Evolutionary conservation across 2,888 invertebrate genomes (phyloP), one percentile per base, ranked within the genome.

Genomic region (Chouioia cunea): DNA sequence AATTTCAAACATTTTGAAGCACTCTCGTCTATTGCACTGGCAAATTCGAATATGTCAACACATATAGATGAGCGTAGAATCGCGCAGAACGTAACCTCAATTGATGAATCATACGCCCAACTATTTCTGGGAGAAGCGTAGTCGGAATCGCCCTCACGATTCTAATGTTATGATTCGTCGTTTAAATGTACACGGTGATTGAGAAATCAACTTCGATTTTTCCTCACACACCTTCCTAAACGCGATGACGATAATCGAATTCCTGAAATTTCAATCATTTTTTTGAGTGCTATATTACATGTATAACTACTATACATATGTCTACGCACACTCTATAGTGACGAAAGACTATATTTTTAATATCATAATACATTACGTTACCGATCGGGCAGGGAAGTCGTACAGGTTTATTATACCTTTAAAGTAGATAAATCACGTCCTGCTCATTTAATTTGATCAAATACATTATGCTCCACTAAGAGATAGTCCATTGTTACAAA

Each of bases 51-150:
- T 44, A 70, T 70, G 70, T 70, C 70, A 70, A 70, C 60, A 36
- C 10, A 36, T 12, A n/a, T 12, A 70, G 16, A 23, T 46, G 10
- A 27, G 36, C 18, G 22, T n/a, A 57, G 22, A 56, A 60, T 68
- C 64, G 22, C 60, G 50, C 27, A 52, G 43, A 69, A 72, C 65
- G 72, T 72, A 72, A 72, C 72, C 72, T 72, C 72, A 69, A 72
- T 72, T 57, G 72, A 72, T 72, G 72, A 72, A 52, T 72, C 72
- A 72, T 72, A 65, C 72, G 54, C 56, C 14, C 52, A 72, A 50
- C 60, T 57, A 72, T 72, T 71, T 58, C n/a, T 52, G 36, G 63
- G 36, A 52, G 59, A 67, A 62, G 60, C 52, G 22, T 50, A 23
- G 15, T 18, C 12, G 62, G 46, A 27, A 62, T 63, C 50, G 43